Evolutionary conservation across 1,140 invertebrate species (phyloP).

Genomic region (Macrosteles quadrilineatus): DNA sequence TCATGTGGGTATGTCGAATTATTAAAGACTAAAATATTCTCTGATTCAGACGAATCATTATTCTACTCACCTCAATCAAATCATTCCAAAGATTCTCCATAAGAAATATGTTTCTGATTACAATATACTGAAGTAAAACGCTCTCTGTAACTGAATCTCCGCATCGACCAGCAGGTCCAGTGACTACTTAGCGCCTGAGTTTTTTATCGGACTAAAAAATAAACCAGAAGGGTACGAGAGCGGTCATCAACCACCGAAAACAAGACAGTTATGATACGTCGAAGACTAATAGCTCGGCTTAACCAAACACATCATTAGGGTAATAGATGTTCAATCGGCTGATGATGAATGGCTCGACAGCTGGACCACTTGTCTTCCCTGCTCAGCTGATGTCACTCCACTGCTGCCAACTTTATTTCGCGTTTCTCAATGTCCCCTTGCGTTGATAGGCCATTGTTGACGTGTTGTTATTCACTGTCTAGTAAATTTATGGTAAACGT

Average conservation of each 20-base stretch:
- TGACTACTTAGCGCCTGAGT: not conserved
- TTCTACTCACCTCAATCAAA: too few relatives aligned
- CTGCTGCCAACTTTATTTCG: slow-evolving; percentile 5
- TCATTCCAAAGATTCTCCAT: too few relatives aligned
- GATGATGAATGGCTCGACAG: too few relatives aligned
- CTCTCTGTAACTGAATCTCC: too few relatives aligned
- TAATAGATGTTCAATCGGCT: not conserved
- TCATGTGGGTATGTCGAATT: too few relatives aligned
- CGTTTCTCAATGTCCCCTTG: not conserved
- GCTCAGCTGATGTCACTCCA: not conserved
- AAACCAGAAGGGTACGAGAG: not conserved
- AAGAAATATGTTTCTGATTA: too few relatives aligned
- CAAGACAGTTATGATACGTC: slow-evolving; percentile 15
- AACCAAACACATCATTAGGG: slow-evolving; percentile 22
- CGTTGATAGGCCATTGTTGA: not conserved
- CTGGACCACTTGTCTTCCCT: not conserved
- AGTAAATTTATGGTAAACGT: not conserved
- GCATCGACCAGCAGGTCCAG: not conserved
- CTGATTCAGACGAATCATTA: too few relatives aligned
- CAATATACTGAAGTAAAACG: too few relatives aligned
- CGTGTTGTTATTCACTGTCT: not conserved
- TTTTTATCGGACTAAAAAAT: not conserved
- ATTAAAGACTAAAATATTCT: too few relatives aligned
- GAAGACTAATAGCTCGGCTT: slow-evolving; percentile 14
- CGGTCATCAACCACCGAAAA: slow-evolving; percentile 16